Percentiles rank a stretch among this genome's conserved stretches.
phyloP scores from a whole-genome alignment of 53 echinoderm and acorn worm genomes.

The Echinometra lucunter region DNA sequence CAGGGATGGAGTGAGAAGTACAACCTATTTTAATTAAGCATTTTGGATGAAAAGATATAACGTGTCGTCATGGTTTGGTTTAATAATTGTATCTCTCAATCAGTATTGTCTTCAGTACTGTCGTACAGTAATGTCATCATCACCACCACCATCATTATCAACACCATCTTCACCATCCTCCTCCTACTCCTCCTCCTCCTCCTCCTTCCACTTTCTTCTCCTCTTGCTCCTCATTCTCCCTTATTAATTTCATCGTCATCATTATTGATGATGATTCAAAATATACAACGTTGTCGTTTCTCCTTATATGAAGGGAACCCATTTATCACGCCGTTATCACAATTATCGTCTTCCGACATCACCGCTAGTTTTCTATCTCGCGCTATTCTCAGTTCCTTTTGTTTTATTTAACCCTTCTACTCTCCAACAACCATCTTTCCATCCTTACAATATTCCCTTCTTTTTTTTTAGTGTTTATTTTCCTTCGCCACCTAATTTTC shows the following conservation, averaged over 20 bases:
- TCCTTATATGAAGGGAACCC: too few relatives aligned
- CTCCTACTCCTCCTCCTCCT: not conserved
- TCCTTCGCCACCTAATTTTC: not conserved
- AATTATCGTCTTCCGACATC: too few relatives aligned
- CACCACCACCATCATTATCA: not conserved
- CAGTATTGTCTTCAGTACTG: not conserved
- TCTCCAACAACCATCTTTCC: too few relatives aligned
- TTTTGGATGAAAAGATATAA: not conserved
- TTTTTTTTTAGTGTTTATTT: not conserved
- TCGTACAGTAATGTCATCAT: not conserved
- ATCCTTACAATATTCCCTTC: too few relatives aligned
- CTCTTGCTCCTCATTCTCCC: not conserved
- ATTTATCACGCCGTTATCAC: too few relatives aligned
- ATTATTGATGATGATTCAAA: too few relatives aligned
- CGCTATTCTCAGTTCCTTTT: not conserved
- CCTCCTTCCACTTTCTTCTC: not conserved
- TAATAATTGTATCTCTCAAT: not conserved
- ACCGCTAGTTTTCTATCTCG: not conserved
- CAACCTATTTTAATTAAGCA: not conserved
- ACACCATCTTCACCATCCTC: not conserved
- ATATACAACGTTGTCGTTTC: too few relatives aligned
- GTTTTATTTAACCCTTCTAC: not conserved
- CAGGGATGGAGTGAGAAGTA: not conserved
- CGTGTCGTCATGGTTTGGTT: not conserved
- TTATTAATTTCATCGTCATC: not conserved